Percentiles rank a stretch among this genome's conserved stretches.
Evolutionary conservation across 1,140 invertebrate genomes (phyloP).

Genomic region (Neodiprion fabricii): DNA sequence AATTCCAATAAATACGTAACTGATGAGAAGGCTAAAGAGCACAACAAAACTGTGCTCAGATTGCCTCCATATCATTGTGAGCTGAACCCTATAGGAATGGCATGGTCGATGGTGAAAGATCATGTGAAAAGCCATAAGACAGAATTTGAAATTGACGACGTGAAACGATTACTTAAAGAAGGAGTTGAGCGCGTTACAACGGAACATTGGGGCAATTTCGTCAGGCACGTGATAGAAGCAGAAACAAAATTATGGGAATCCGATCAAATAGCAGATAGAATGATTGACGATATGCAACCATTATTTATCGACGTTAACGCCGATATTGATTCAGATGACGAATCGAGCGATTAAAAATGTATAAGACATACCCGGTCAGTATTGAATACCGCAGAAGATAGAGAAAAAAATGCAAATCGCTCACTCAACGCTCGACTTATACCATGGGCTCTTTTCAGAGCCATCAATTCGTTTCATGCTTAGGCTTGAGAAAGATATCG

Average conservation of each 20-base stretch:
- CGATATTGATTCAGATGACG: neutral
- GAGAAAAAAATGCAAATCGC: neutral
- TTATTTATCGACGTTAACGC: neutral
- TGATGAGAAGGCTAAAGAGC: neutral
- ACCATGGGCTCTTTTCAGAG: neutral
- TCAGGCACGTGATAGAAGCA: neutral
- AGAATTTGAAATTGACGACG: neutral
- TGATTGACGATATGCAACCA: neutral
- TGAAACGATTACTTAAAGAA: neutral
- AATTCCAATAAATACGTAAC: neutral
- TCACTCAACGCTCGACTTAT: neutral
- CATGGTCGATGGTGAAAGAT: conserved; percentile 43
- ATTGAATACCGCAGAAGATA: neutral
- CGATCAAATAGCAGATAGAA: neutral
- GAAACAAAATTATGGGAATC: neutral
- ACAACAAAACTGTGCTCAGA: conserved; percentile 27
- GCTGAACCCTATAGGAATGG: conserved; percentile 49
- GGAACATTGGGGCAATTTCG: neutral
- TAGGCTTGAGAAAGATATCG: neutral
- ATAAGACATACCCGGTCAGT: too few species aligned
- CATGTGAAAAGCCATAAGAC: conserved; percentile 19
- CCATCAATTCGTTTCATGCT: neutral
- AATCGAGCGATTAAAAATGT: neutral
- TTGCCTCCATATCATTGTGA: conserved; percentile 49
- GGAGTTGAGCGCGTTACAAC: neutral